Evolutionary conservation across 2,888 invertebrate species (phyloP).

Genomic region (Drosophila vallismaia): DNA sequence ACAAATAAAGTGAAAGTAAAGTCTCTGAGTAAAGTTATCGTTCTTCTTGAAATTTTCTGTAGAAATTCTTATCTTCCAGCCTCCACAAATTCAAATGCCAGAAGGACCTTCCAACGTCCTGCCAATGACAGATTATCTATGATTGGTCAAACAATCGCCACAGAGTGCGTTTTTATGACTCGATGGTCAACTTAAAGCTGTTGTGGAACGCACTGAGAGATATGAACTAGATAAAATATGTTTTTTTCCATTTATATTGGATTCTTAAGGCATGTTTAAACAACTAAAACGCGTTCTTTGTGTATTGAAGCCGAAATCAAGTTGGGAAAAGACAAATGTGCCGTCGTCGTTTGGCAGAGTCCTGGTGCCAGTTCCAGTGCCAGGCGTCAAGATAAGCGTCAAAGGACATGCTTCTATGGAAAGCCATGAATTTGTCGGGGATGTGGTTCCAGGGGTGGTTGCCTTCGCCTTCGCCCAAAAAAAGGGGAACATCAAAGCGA

Average conservation of each 20-base stretch:
- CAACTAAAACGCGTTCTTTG: not conserved
- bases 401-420: slow-evolving; percentile 63
- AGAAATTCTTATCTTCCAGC: not conserved
- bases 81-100: slow-evolving; percentile 26
- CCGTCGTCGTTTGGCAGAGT: slow-evolving; percentile 2
- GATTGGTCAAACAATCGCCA: slow-evolving; percentile 21
- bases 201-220: slow-evolving; percentile 12
- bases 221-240: not conserved
- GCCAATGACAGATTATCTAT: slow-evolving; percentile 23
- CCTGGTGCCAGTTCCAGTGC: slow-evolving; percentile 30
- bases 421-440: slow-evolving; percentile 21
- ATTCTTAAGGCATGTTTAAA: not conserved
- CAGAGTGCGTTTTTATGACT: slow-evolving; percentile 59
- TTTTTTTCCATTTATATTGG: not conserved
- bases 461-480: slow-evolving; percentile 1
- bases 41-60: not conserved
- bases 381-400: slow-evolving; percentile 64
- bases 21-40: not conserved
- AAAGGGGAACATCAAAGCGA: slow-evolving; percentile 66
- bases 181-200: slow-evolving; percentile 42
- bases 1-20: too few species aligned
- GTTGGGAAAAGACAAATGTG: slow-evolving; percentile 68
- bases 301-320: slow-evolving; percentile 53
- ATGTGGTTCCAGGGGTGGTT: not conserved
- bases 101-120: slow-evolving; percentile 6